Evolutionary conservation across 1,140 invertebrate genomes (phyloP), one percentile per base, ranked within the genome.

Genomic region (Microplitis demolitor): DNA sequence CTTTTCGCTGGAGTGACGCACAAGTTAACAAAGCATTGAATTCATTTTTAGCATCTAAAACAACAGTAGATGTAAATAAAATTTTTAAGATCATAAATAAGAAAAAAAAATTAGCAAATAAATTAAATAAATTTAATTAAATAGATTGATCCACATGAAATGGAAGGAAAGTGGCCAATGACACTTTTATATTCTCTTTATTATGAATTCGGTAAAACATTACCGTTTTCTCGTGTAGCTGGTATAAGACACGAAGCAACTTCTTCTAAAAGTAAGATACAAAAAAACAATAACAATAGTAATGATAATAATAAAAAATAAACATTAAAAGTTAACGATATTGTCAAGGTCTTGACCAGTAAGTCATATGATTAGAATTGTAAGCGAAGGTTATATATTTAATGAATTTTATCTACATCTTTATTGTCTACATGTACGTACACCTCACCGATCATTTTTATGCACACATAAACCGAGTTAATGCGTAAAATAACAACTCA

Each of bases 111-210:
- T 66, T 72, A 35, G 33, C 6, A 53, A 35, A 34, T 71, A 6
- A 8, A 34, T 66, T 16, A 24, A 37, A 35, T 8, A 68, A 50
- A 73, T 39, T 11, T 11, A 9, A 50, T 64, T 68, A 37, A 53
- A 45, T 75, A 93, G 91, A 89, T 93, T 71, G 89, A 90, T 75
- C 91, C 91, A 4, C 85, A 87, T 4, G 92, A 93, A 77, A 89
- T 92, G 82, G 91, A 92, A 77, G 92, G 91, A 61, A 93, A 92
- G 78, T 93, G 92, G 90, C 92, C 92, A 2, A 92, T 93, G 88
- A 93, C 92, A 0, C 89, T 91, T 24, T 83, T 93, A 0, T 93
- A 93, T 77, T 92, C 92, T 0, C 83, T 93, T 14, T 93, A 93
- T 77, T 93, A 93, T 78, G 92, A 93, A 82, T 92, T 92, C 76